A percentile compares a stretch with the other conserved stretches of the same genome.
These are phyloP conservation scores for Grammomys surdaster DNA, from an alignment of 2,113 vertebrate genomes.

Conservation along the genomic window DNA sequence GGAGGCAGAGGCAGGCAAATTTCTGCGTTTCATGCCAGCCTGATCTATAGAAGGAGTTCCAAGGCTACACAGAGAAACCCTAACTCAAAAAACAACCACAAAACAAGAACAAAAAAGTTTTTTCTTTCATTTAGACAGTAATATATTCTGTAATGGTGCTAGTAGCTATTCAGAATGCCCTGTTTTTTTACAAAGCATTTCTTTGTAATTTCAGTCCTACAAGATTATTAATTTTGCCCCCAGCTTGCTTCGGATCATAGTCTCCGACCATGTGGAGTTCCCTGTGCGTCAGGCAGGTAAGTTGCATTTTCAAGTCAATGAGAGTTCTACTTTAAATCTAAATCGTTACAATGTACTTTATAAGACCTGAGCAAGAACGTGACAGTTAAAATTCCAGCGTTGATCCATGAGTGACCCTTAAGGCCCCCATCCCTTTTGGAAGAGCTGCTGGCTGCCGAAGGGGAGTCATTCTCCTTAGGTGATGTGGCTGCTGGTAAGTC, in stretches of 20 bases:
- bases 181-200: conserved; percentile 64
- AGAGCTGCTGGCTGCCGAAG: not conserved
- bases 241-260: conserved; percentile 97
- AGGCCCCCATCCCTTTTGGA: not conserved
- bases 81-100: not conserved
- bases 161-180: conserved; percentile 18
- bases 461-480: not conserved
- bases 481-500: not conserved
- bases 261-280: conserved; percentile 98
- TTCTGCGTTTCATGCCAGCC: too few species aligned
- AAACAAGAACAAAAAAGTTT: not conserved
- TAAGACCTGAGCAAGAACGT: not conserved
- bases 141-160: not conserved
- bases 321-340: conserved; percentile 32
- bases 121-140: conserved; percentile 34
- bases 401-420: not conserved
- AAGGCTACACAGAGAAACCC: not conserved
- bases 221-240: conserved; percentile 99
- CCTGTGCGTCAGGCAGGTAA: conserved; percentile 98
- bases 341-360: not conserved
- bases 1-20: too few species aligned
- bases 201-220: conserved; percentile 93
- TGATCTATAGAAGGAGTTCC: too few species aligned
- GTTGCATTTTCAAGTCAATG: conserved; percentile 64
- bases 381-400: not conserved